Base-by-base conservation (phyloP, 2,888 invertebrate genomes). In the Melinaea menophilus region DNA sequence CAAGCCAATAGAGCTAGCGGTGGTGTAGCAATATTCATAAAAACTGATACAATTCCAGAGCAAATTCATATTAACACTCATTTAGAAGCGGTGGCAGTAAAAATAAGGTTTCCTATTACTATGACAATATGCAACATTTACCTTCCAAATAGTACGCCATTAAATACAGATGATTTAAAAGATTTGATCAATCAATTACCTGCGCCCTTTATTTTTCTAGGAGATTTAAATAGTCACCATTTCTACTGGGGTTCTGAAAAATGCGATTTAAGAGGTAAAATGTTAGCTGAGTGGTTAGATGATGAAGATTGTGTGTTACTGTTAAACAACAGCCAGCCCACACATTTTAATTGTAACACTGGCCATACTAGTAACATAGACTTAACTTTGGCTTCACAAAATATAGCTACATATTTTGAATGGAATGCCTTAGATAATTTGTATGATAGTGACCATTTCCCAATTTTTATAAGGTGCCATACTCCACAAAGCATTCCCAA, bases 351-450 rank as follows among this genome's bases (percentile, higher is more conserved):
- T 46, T 60, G 62, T 22, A 63, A 61, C 35, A 63, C 58, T 5
- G 62, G 69, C 34, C 48, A 47, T 31, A 65, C 65, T 5, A 67
- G 69, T 56, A 58, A 5, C 35, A 65, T 65, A 46, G 65, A 68
- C 61, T 41, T 65, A 56, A 61, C 67, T 61, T 55, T 69, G 2
- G 64, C 66, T 65, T 67, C 64, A 61, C 64, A 63, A 65, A 63
- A 56, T 65, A 68, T 66, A 59, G 48, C 47, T n/a, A 58, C 64
- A 58, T 69, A 67, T 69, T 69, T 69, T 66, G 67, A 67, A 46
- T 69, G 69, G 68, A 64, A 68, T 57, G 66, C 68, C n/a, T 55
- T 69, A 54, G 69, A 69, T 0, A 62, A 68, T 58, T 63, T 68
- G 41, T 65, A 64, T 55, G 66, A 68, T 31, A 68, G 67, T 64